These are phyloP conservation scores for Parotocinclus haroldoi DNA, from an alignment of 2,797 vertebrate species.

Conservation along the genomic window DNA sequence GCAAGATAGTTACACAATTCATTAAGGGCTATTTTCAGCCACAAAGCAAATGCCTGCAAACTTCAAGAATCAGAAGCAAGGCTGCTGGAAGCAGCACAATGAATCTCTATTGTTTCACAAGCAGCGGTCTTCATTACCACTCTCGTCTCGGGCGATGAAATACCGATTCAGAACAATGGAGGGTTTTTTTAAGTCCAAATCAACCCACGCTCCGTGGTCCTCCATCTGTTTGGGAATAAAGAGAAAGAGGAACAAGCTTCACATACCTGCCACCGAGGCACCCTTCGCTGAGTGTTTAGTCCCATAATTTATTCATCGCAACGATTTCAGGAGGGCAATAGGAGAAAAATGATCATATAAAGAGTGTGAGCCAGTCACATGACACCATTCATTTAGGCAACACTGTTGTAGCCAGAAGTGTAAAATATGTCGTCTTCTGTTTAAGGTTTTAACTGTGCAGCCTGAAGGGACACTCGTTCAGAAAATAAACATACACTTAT, in stretches of 20 bases:
- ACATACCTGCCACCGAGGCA: constrained; percentile 2
- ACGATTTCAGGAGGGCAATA: too few species aligned
- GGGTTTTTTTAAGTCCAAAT: constrained; percentile 37
- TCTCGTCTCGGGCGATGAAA: constrained; percentile 34
- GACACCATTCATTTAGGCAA: too few species aligned
- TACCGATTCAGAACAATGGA: constrained; percentile 38
- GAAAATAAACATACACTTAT: too few species aligned
- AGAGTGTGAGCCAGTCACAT: too few species aligned
- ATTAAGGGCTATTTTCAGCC: constrained; percentile 45
- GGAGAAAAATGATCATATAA: too few species aligned
- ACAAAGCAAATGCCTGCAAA: constrained; percentile 39
- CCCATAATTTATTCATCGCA: too few species aligned
- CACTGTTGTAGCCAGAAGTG: too few species aligned
- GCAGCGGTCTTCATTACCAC: constrained; percentile 38
- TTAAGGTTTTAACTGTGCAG: too few species aligned
- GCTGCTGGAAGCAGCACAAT: constrained; percentile 33
- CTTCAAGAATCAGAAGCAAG: constrained; percentile 25
- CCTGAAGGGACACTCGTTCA: too few species aligned
- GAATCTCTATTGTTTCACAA: constrained; percentile 41
- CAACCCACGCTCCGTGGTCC: constrained; percentile 22
- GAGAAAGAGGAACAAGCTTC: constrained; percentile 15
- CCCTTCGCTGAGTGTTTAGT: too few species aligned
- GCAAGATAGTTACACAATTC: constrained; percentile 45
- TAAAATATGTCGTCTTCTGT: too few species aligned
- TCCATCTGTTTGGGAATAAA: constrained; percentile 25